Conservation (phyloP, 2,113 vertebrate species). For the cattle (Bos taurus) region DNA sequence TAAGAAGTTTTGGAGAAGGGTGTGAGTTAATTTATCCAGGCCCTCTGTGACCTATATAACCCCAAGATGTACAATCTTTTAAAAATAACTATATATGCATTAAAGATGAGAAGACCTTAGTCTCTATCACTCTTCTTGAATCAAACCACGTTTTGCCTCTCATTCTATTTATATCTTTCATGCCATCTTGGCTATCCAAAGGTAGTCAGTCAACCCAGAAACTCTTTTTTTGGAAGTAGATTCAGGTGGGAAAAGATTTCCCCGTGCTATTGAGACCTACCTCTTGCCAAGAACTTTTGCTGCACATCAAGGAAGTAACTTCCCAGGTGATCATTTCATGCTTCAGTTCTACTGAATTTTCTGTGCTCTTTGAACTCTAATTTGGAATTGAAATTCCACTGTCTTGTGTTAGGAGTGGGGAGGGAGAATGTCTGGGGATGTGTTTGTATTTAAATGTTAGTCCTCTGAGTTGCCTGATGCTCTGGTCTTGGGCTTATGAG, state of each 20-base stretch:
- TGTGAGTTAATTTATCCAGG: background rate
- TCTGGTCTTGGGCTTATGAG: conserved; percentile 61
- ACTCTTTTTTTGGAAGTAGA: conserved; percentile 56
- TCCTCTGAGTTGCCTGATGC: conserved; percentile 19
- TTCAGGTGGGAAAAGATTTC: conserved; percentile 63
- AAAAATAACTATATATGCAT: background rate
- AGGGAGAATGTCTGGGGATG: conserved; percentile 42
- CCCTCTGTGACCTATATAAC: background rate
- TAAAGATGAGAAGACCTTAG: background rate
- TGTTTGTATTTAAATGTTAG: conserved; percentile 57
- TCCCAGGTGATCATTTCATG: conserved; percentile 69
- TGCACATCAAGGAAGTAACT: conserved; percentile 47
- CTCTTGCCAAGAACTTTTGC: conserved; percentile 43
- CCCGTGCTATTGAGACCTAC: background rate
- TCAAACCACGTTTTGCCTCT: background rate
- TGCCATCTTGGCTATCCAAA: conserved; percentile 22
- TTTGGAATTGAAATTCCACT: conserved; percentile 74
- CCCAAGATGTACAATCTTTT: background rate
- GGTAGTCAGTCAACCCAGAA: conserved; percentile 7
- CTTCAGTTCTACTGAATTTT: conserved; percentile 72
- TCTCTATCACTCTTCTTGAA: background rate
- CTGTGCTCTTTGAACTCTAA: conserved; percentile 75
- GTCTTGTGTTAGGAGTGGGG: conserved; percentile 52
- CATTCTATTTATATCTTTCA: background rate
- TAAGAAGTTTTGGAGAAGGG: background rate